Evolutionary conservation across 2,888 invertebrate species (phyloP).

Genomic region (Stictocephala bisonia): DNA sequence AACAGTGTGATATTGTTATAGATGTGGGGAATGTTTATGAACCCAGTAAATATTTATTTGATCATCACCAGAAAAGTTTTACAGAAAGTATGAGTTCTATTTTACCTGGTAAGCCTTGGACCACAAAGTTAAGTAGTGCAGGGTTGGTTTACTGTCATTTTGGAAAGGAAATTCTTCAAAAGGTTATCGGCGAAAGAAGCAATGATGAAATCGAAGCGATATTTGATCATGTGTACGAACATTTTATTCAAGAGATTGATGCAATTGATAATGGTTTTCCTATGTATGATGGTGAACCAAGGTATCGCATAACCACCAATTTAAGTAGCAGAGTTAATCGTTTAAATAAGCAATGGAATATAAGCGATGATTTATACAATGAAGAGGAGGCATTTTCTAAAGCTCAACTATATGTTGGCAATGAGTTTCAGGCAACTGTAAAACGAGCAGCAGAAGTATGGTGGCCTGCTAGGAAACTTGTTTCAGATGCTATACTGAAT

Average conservation of each 20-base stretch:
- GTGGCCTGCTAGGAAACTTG: conserved; percentile 87
- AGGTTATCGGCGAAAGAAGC: conserved; percentile 67
- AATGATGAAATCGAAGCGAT: conserved; percentile 69
- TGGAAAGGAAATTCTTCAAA: conserved; percentile 81
- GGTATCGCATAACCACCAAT: conserved; percentile 77
- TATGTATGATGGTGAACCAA: conserved; percentile 77
- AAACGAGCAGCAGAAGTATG: conserved; percentile 74
- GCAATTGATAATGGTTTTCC: conserved; percentile 97
- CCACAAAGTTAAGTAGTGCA: conserved; percentile 89
- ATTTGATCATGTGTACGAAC: conserved; percentile 82
- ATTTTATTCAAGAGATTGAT: conserved; percentile 93
- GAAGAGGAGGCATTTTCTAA: conserved; percentile 75
- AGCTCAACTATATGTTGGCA: conserved; percentile 82
- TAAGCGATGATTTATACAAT: conserved; percentile 67
- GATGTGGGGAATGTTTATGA: conserved; percentile 94
- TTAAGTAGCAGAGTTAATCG: conserved; percentile 79
- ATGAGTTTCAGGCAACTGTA: conserved; percentile 81
- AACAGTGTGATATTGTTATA: conserved; percentile 91
- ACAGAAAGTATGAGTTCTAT: conserved; percentile 74
- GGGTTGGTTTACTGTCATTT: conserved; percentile 93
- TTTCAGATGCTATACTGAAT: conserved; percentile 76
- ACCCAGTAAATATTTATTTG: conserved; percentile 80
- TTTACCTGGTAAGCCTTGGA: conserved; percentile 68
- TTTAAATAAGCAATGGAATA: conserved; percentile 89
- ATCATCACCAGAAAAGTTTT: conserved; percentile 92